phyloP scores from a whole-genome alignment of 2,888 invertebrate genomes.

The Tuta absoluta region DNA sequence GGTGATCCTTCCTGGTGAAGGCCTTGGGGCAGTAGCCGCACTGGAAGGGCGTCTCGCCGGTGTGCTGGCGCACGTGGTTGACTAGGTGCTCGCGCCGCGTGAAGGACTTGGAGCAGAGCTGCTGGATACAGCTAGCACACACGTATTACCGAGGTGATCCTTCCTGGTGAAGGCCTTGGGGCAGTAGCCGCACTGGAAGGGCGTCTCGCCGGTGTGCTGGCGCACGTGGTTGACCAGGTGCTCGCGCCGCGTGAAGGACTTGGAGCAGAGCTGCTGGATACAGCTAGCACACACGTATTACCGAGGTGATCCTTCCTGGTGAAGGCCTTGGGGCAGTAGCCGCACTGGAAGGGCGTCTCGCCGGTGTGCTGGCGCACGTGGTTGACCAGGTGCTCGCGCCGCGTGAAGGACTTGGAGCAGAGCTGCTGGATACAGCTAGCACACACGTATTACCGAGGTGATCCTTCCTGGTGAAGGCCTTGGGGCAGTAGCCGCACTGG shows the following conservation, averaged over 20 bases:
- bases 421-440: slow-evolving; percentile 44
- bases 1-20: slow-evolving; percentile 91
- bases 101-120: slow-evolving; percentile 14
- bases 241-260: slow-evolving; percentile 27
- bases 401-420: slow-evolving; percentile 93
- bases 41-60: slow-evolving; percentile 88
- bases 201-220: slow-evolving; percentile 88
- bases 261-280: background rate
- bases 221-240: slow-evolving; percentile 71
- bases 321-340: slow-evolving; percentile 92
- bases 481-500: slow-evolving; percentile 92
- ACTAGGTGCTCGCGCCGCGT: slow-evolving; percentile 23
- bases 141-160: no score
- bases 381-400: slow-evolving; percentile 92
- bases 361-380: slow-evolving; percentile 91
- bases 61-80: slow-evolving; percentile 85
- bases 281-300: no score
- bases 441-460: slow-evolving; percentile 79
- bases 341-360: slow-evolving; percentile 89
- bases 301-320: slow-evolving; percentile 92
- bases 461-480: slow-evolving; percentile 92
- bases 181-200: slow-evolving; percentile 91
- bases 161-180: slow-evolving; percentile 92
- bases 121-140: background rate
- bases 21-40: slow-evolving; percentile 93